phyloP scores from a whole-genome alignment of 2,797 vertebrate species.

The Cheirogaleus major region DNA sequence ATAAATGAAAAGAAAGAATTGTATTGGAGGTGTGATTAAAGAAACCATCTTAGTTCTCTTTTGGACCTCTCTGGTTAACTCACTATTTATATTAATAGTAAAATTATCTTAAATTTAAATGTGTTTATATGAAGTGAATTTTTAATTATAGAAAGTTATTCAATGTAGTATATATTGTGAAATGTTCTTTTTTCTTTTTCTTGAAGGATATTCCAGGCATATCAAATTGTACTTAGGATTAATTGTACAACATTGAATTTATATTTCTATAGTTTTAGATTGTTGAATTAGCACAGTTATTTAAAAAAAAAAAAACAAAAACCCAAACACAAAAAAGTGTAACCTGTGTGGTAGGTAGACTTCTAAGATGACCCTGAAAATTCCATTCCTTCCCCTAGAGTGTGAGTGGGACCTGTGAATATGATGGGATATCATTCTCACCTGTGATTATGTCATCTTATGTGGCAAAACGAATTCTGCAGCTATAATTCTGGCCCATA shows the following conservation, averaged over 20 bases:
- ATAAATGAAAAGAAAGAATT: neutral
- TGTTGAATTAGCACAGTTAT: neutral
- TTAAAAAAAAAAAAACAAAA: neutral
- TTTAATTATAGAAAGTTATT: neutral
- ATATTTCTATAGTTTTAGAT: conserved; percentile 1
- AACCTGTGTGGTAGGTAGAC: neutral
- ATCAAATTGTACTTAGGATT: neutral
- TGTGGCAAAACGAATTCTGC: neutral
- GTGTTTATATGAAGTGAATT: neutral
- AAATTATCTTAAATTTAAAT: neutral
- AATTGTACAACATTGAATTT: neutral
- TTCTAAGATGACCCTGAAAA: neutral
- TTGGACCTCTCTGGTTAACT: neutral
- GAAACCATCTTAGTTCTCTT: neutral
- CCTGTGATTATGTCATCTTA: neutral
- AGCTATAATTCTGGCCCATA: neutral
- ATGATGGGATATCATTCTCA: neutral
- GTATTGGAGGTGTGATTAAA: neutral
- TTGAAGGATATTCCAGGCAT: neutral
- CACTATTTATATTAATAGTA: neutral
- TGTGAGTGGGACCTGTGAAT: neutral
- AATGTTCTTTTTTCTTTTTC: neutral
- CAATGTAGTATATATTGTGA: neutral
- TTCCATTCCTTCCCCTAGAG: fast-evolving
- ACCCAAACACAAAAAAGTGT: neutral